Evolutionary conservation across 2,888 invertebrate species (phyloP), one percentile per base, ranked within the genome.

Genomic region (Eudemis profundana): DNA sequence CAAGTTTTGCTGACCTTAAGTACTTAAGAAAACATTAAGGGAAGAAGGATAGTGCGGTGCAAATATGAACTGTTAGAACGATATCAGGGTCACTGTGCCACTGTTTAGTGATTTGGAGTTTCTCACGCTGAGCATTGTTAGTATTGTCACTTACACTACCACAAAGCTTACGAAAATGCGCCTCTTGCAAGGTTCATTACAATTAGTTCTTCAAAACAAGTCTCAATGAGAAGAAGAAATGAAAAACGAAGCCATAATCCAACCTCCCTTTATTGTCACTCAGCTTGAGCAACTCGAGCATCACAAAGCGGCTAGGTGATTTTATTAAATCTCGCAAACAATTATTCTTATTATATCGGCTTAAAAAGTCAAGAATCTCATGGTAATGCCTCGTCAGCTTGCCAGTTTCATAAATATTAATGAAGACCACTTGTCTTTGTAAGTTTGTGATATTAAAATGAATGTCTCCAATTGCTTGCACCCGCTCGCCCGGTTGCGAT

Each of bases 401-500:
- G 62, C 57, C 51, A 40, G 59, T 73, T 81, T 82, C 78, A 89
- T 88, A 84, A 86, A 87, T 87, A 87, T 87, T 85, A 86, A 89
- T 85, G 78, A 78, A 77, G 69, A 70, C 72, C 78, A 81, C 78
- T 85, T 81, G 81, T 78, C 79, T 81, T 80, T 84, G 79, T 81
- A 74, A 78, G 57, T 64, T 64, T 44, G 63, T 64, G 76, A 76
- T 83, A 88, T 89, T 88, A 80, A 86, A 87, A 90, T 89, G 85
- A 86, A 89, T 89, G 87, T 77, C 78, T 80, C 78, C 86, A 85
- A 84, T 87, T 88, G 83, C 75, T 76, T 62, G 74, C 73, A 75
- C 78, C 75, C 75, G 74, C 74, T 75, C 71, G 70, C 75, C 79
- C 79, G 51, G 75, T 79, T 74, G 72, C 74, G 70, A 73, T 74